Conservation (phyloP, 2,888 invertebrate genomes). For the Graphium colonna region DNA sequence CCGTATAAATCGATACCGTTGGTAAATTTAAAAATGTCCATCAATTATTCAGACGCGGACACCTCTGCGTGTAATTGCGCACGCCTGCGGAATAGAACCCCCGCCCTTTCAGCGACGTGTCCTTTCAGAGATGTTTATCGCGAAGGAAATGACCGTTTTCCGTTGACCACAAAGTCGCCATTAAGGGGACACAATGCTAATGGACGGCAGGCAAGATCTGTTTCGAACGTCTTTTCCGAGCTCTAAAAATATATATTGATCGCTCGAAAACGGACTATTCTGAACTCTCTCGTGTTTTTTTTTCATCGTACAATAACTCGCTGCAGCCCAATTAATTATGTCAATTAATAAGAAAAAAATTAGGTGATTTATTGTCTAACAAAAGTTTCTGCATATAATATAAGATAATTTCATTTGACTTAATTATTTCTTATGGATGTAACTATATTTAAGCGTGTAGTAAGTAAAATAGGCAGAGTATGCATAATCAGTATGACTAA, state of each 20-base stretch:
- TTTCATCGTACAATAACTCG: background rate
- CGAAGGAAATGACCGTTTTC: slow-evolving; percentile 78
- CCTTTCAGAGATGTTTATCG: slow-evolving; percentile 77
- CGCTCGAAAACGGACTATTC: background rate
- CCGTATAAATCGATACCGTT: slow-evolving; percentile 16
- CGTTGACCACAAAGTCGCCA: slow-evolving; percentile 73
- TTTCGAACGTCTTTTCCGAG: slow-evolving; percentile 4
- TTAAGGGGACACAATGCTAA: slow-evolving; percentile 74
- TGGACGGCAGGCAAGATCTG: slow-evolving; percentile 42
- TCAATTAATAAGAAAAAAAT: too few species aligned
- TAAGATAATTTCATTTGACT: too few species aligned
- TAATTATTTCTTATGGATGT: too few species aligned
- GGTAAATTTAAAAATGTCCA: slow-evolving; percentile 51
- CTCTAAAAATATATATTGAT: background rate
- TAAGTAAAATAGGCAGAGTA: too few species aligned
- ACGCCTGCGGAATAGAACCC: slow-evolving; percentile 56
- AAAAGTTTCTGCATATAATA: too few species aligned
- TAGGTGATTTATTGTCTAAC: too few species aligned
- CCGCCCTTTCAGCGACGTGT: slow-evolving; percentile 66
- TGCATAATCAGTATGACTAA: too few species aligned
- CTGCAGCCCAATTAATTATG: too few species aligned
- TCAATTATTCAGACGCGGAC: slow-evolving; percentile 45
- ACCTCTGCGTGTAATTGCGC: slow-evolving; percentile 61
- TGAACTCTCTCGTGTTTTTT: background rate
- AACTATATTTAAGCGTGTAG: too few species aligned